Evolutionary conservation across 1,140 invertebrate species (phyloP).

Genomic region (Ptiloglossa arizonensis): DNA sequence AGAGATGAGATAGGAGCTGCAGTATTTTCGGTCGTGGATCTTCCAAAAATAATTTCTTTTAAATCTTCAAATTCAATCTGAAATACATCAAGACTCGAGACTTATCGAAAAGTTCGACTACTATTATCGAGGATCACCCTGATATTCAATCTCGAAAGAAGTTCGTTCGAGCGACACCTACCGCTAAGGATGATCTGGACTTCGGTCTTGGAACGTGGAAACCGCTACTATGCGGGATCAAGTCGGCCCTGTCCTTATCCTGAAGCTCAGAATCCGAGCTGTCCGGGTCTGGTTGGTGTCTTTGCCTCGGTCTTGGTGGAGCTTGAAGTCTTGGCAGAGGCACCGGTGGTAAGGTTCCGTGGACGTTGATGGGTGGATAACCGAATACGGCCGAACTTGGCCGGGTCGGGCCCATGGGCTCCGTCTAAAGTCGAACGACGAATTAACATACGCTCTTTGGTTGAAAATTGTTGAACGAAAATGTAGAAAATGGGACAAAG

Average conservation of each 20-base stretch:
- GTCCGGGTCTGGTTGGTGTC: slow-evolving; percentile 78
- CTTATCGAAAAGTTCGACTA: too few species aligned
- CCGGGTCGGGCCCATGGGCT: slow-evolving; percentile 87
- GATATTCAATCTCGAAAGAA: neutral
- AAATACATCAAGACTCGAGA: too few species aligned
- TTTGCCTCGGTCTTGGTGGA: slow-evolving; percentile 72
- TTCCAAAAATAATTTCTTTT: too few species aligned
- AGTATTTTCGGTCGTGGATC: too few species aligned
- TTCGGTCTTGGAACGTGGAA: slow-evolving; percentile 89
- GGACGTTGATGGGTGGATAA: slow-evolving; percentile 86
- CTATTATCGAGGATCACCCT: too few species aligned
- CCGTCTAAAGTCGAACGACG: slow-evolving; percentile 80
- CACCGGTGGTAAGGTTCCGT: slow-evolving; percentile 87
- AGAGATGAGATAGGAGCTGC: too few species aligned
- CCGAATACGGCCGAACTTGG: slow-evolving; percentile 92
- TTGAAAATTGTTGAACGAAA: neutral
- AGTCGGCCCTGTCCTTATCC: slow-evolving; percentile 88
- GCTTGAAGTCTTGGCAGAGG: slow-evolving; percentile 86
- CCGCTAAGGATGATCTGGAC: slow-evolving; percentile 88
- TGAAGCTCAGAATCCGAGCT: slow-evolving; percentile 84
- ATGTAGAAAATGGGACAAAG: neutral
- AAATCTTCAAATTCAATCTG: too few species aligned
- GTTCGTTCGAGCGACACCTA: slow-evolving; percentile 79
- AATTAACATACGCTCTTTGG: neutral
- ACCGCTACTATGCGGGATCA: slow-evolving; percentile 83